A percentile compares a stretch with the other conserved stretches of the same genome.
phyloP scores from a whole-genome alignment of 1,140 invertebrate species.

The Caenorhabditis inopinata region DNA sequence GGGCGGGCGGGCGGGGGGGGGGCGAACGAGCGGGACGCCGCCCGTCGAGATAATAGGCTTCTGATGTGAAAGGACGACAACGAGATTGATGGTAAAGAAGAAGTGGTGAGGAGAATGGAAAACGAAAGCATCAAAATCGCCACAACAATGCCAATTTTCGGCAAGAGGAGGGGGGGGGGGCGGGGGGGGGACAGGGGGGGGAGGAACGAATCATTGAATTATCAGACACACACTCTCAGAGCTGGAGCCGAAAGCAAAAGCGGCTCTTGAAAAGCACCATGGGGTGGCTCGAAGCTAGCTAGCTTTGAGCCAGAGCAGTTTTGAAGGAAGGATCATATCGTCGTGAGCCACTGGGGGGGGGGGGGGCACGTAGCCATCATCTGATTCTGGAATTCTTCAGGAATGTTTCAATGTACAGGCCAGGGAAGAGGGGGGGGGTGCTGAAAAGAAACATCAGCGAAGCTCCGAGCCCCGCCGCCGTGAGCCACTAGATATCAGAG shows the following conservation, averaged over 20 bases:
- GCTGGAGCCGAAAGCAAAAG: background rate
- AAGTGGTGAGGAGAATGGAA: background rate
- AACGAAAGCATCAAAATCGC: background rate
- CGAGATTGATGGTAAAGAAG: too few relatives aligned
- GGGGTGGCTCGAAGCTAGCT: too few relatives aligned
- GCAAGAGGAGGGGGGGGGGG: background rate
- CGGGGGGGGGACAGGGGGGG: background rate
- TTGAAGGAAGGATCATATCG: too few relatives aligned
- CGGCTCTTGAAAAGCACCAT: background rate
- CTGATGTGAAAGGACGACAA: too few relatives aligned
- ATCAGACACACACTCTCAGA: background rate
- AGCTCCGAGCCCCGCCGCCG: background rate
- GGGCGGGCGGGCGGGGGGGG: too few relatives aligned
- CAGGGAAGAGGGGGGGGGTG: background rate
- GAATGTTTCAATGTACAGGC: too few relatives aligned
- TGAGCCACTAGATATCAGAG: too few relatives aligned
- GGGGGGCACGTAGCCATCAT: too few relatives aligned
- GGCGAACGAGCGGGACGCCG: too few relatives aligned
- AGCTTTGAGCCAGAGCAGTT: too few relatives aligned
- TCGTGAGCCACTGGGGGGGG: too few relatives aligned
- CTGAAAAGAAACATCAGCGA: background rate
- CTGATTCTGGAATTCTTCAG: too few relatives aligned
- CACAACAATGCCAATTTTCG: constrained; percentile 10
- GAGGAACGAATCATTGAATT: constrained; percentile 4
- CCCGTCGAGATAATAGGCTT: constrained; percentile 21